Base-by-base conservation (phyloP, 2,113 vertebrate genomes). In the Sturnira hondurensis region DNA sequence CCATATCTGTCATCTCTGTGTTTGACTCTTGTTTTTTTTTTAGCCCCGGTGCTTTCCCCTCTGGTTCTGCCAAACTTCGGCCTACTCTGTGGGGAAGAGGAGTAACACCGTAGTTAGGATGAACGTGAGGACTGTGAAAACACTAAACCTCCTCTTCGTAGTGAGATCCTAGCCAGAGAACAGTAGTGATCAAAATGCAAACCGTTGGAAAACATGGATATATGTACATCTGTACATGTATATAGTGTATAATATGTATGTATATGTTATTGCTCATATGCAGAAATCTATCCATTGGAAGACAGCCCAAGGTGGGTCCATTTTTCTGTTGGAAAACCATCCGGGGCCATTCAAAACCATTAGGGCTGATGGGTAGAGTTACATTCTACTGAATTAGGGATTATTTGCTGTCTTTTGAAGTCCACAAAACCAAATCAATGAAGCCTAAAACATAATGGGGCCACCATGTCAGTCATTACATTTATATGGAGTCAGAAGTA, bases 1-100 rank as follows among this genome's bases (percentile, higher is more conserved):
- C 98, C 98, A 98, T 98, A 98, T 97, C 50, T 89, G 52, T 97
- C 97, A 97, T 97, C 89, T 97, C 96, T 96, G 87, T 96, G 92
- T 96, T 94, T 95, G 94, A 94, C 96, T 98, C 50, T 52, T 97
- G 92, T 92, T 92, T 97, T 97, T 98, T 89, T 92, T 93, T 97
- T 89, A 86, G 95, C 96, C 97, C 98, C 97, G 98, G 98, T 98
- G 98, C 98, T 98, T 98, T 98, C 97, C 97, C 96, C 97, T 98
- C 98, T 98, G 95, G 98, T 98, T 98, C 97, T 98, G 98, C 96
- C 86, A 97, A 98, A 98, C 97, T 97, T 97, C 41, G 38, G 94
- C 7, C 95, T 97, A 93, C 95, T 98, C 98, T 98, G 89, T 97
- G 97, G 96, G 93, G 91, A 97, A 97, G 78, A 89, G 93, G 92